Conservation (phyloP, 2,888 invertebrate genomes). For the Oxyteleia sp. region DNA sequence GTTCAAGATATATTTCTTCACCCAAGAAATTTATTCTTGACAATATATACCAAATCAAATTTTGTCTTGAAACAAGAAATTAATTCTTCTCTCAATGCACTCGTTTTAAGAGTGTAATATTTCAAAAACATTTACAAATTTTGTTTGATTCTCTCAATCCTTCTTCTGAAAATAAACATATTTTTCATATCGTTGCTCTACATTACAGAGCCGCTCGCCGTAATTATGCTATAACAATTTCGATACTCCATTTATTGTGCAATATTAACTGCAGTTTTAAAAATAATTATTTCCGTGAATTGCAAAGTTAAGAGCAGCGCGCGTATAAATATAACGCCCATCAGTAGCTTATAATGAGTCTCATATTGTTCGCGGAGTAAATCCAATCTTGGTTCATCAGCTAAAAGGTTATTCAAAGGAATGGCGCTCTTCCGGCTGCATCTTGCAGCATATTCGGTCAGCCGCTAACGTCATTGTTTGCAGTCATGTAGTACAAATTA, state of each 20-base stretch:
- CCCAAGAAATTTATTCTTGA: too few relatives aligned
- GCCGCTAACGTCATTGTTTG: slow-evolving; percentile 66
- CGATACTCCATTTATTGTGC: slow-evolving; percentile 42
- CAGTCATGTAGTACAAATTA: slow-evolving; percentile 73
- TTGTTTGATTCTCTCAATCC: too few relatives aligned
- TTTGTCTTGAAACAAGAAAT: too few relatives aligned
- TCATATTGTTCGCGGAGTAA: slow-evolving; percentile 61
- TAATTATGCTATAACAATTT: slow-evolving; percentile 33
- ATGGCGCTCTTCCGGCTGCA: slow-evolving; percentile 61
- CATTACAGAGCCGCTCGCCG: neutral
- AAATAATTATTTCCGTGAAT: slow-evolving; percentile 53
- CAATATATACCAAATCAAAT: too few relatives aligned
- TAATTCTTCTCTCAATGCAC: too few relatives aligned
- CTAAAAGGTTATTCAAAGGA: slow-evolving; percentile 63
- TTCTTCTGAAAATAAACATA: neutral
- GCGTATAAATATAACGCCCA: slow-evolving; percentile 18
- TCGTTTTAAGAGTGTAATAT: too few relatives aligned
- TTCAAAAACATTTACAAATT: too few relatives aligned
- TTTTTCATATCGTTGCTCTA: neutral
- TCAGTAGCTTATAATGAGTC: slow-evolving; percentile 63
- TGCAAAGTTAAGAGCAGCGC: slow-evolving; percentile 24
- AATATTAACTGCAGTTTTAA: slow-evolving; percentile 35
- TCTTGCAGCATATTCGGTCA: slow-evolving; percentile 41
- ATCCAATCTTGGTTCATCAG: slow-evolving; percentile 60
- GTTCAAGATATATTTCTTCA: too few relatives aligned